Percentiles rank a stretch among this genome's conserved stretches.
Conservation (phyloP, 2,888 invertebrate genomes). For the Trichogramma evanescens region DNA sequence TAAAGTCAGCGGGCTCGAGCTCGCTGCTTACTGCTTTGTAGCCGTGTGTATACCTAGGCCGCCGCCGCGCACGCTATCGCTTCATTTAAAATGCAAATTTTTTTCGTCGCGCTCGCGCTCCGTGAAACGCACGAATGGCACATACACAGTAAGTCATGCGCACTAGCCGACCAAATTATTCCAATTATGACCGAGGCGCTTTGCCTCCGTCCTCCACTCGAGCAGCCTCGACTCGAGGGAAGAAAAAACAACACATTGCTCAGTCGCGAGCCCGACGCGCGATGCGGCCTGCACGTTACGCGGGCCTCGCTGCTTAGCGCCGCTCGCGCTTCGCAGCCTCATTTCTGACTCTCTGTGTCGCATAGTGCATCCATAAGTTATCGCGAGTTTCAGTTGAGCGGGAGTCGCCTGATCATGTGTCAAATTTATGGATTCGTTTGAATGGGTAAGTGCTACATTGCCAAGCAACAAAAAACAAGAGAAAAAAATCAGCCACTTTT, state of each 20-base stretch:
- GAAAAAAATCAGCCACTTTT: too few species aligned
- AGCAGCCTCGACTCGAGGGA: background rate
- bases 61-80: constrained; percentile 42
- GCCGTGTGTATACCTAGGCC: too few species aligned
- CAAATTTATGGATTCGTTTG: too few species aligned
- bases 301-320: too few species aligned
- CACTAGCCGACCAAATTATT: constrained; percentile 43
- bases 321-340: background rate
- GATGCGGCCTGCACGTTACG: too few species aligned
- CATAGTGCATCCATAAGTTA: background rate
- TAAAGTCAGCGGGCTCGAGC: too few species aligned
- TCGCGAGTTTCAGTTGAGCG: background rate
- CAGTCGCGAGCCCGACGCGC: too few species aligned
- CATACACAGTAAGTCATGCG: constrained; percentile 31
- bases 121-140: constrained; percentile 33
- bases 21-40: too few species aligned
- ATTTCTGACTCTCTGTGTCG: background rate
- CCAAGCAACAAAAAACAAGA: too few species aligned
- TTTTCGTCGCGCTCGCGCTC: constrained; percentile 16
- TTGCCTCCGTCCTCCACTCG: constrained; percentile 17
- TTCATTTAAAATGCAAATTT: constrained; percentile 49
- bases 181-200: constrained; percentile 43
- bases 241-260: too few species aligned
- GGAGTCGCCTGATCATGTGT: too few species aligned
- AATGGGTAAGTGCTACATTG: too few species aligned